Percentiles rank a stretch among this genome's conserved stretches.
These are phyloP conservation scores for Trissonchulus latispiculum DNA, from an alignment of 2,888 invertebrate genomes.

Conservation along the genomic window DNA sequence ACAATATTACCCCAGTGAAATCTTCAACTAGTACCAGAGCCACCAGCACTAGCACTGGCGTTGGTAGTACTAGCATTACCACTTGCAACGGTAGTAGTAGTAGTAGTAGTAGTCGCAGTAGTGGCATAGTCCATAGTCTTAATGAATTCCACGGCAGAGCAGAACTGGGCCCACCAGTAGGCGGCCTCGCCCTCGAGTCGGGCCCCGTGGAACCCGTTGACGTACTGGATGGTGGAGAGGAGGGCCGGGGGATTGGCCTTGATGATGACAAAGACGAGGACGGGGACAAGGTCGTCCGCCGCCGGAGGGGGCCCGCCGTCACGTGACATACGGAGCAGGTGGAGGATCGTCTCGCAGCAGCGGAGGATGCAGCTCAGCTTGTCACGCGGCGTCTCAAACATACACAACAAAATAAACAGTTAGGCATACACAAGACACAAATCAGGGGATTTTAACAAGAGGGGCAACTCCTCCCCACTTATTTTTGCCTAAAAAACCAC, in stretches of 20 bases:
- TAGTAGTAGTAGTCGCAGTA: too few species aligned
- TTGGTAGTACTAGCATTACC: too few species aligned
- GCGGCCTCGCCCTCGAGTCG: slow-evolving; percentile 76
- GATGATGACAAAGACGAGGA: slow-evolving; percentile 87
- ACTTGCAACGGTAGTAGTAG: too few species aligned
- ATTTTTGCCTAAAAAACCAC: too few species aligned
- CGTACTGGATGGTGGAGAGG: slow-evolving; percentile 88
- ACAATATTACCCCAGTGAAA: too few species aligned
- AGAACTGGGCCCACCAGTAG: slow-evolving; percentile 98
- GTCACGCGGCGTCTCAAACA: slow-evolving; percentile 62
- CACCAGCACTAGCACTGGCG: too few species aligned
- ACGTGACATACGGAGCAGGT: slow-evolving; percentile 68
- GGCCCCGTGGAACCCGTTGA: slow-evolving; percentile 76
- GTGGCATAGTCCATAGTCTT: slow-evolving; percentile 84
- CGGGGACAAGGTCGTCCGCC: slow-evolving; percentile 86
- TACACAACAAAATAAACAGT: too few species aligned
- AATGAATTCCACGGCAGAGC: slow-evolving; percentile 89
- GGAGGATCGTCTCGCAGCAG: slow-evolving; percentile 85
- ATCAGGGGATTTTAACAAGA: too few species aligned
- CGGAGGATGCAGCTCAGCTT: slow-evolving; percentile 71
- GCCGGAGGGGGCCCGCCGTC: slow-evolving; percentile 56
- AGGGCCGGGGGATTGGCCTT: slow-evolving; percentile 83
- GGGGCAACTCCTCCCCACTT: too few species aligned
- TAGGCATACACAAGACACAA: too few species aligned
- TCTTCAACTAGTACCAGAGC: too few species aligned